Evolutionary conservation across 2,888 invertebrate species (phyloP), one percentile per base, ranked within the genome.

Genomic region (Chesias legatella): DNA sequence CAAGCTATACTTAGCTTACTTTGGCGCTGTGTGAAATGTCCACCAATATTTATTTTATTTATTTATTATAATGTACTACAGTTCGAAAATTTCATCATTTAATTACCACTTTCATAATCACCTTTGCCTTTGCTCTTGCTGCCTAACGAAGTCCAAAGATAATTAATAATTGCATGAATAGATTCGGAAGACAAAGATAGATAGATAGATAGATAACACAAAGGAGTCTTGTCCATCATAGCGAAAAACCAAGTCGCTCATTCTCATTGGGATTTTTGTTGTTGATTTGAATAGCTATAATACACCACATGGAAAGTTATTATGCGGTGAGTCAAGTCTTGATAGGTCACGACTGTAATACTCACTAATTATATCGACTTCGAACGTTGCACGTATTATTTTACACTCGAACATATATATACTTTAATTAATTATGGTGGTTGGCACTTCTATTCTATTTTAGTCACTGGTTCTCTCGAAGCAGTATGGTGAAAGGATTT

Each of bases 161-260:
- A 67, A 74, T 75, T 74, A 74, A 72, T 73, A 66, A 65, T 56
- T 60, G 35, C 41, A 47, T 56, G 61, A 69, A 71, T 60, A 60
- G 60, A 51, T 51, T 58, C 51, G 42, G 38, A 55, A 58, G 56
- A 60, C 56, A 60, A n/a, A n/a, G n/a, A n/a, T n/a, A n/a, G n/a
- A n/a, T n/a, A n/a, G n/a, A n/a, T n/a, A n/a, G n/a, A n/a, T n/a
- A n/a, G n/a, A n/a, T n/a, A n/a, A n/a, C n/a, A n/a, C n/a, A n/a
- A 56, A 55, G 58, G 27, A 27, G 25, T 31, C 36, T 38, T 43
- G 42, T 40, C 36, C 33, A 31, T 43, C 41, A 46, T 30, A 36
- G 36, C 36, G 27, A 36, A 33, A 25, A 31, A 17, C 23, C 39
- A 37, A 31, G 33, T 37, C 13, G 22, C 11, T 17, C 26, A 20